A percentile compares a stretch with the other conserved stretches of the same genome.
Conservation (phyloP, 2,888 invertebrate genomes). For the Schizotus pectinicornis region DNA sequence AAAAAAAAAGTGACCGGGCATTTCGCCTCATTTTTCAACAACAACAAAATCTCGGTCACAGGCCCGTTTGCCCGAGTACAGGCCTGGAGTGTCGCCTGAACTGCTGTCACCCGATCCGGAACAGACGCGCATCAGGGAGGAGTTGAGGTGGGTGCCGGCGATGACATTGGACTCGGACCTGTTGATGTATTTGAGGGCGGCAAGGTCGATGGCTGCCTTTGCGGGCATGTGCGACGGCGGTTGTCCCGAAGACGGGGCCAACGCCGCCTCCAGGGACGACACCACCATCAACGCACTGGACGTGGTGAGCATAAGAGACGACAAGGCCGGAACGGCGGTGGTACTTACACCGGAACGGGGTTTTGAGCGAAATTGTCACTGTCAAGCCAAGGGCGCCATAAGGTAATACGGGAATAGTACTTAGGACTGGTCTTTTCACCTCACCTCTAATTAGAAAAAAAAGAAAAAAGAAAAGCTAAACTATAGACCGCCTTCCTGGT, state of each 20-base stretch:
- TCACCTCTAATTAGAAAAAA: too few relatives aligned
- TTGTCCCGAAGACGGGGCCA: conserved; percentile 95
- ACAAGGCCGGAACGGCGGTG: too few relatives aligned
- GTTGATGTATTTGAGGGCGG: conserved; percentile 96
- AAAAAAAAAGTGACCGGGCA: background rate
- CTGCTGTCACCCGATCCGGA: conserved; percentile 64
- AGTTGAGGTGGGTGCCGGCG: conserved; percentile 93
- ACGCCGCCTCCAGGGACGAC: conserved; percentile 95
- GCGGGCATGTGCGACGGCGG: conserved; percentile 98
- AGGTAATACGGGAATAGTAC: too few relatives aligned
- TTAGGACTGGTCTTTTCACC: too few relatives aligned
- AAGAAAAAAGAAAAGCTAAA: too few relatives aligned
- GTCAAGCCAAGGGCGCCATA: too few relatives aligned
- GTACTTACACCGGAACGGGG: too few relatives aligned
- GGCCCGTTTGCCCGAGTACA: conserved; percentile 59
- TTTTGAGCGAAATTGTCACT: too few relatives aligned
- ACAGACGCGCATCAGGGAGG: conserved; percentile 72
- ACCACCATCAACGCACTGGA: conserved; percentile 97
- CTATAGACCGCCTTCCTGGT: too few relatives aligned
- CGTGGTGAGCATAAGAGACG: conserved; percentile 65
- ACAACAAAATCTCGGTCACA: conserved; percentile 30
- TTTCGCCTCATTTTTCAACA: background rate
- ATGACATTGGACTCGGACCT: conserved; percentile 93
- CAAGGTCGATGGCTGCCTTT: conserved; percentile 97
- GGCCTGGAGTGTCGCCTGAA: conserved; percentile 61